Base-by-base conservation (phyloP, 2,113 vertebrate genomes). In the Callithrix jacchus region DNA sequence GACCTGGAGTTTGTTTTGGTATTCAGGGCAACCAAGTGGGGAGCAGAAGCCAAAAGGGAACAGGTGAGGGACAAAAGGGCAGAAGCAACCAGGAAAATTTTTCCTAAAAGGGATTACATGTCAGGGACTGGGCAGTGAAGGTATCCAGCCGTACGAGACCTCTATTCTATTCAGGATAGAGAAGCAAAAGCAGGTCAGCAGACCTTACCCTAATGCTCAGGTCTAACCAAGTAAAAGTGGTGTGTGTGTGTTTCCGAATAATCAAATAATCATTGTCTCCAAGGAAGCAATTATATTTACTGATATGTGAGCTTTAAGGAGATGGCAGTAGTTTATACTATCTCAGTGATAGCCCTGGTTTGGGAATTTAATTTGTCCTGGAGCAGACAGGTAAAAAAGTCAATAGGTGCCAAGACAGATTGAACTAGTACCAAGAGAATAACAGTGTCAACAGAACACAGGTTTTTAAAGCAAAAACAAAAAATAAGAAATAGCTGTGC, bases 401-500 rank as follows among this genome's bases (percentile, higher is more conserved):
- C 70, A 70, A 76, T 0, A 93, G 25, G 40, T 5, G 54, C 54
- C 45, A 81, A 9, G 16, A 87, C 12, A 27, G 42, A 79, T 0
- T 45, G 30, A 94, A 49, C 21, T 49, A 40, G 25, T 5, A 70
- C 32, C 61, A 80, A 84, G 68, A 93, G 52, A 90, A 84, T 8
- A 42, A 76, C 32, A 49, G 0, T 56, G 23, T 40, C 25, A 71
- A 21, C 79, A 93, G 3, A 80, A 32, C n/a, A 77, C 18, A 49
- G 35, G n/a, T 90, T 93, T 94, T 83, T 54, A 32, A 68, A 66
- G 45, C 76, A 95, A 91, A 91, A 76, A 66, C 11, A 68, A 83
- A 89, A 96, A 77, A 54, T 54, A 74, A 76, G 66, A 84, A 74
- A 80, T 4, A 49, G 14, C 52, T 40, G 32, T 35, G 32, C 27